A percentile compares a stretch with the other conserved stretches of the same genome.
Conservation (phyloP, 2,797 vertebrate species). For the Iguana delicatissima region DNA sequence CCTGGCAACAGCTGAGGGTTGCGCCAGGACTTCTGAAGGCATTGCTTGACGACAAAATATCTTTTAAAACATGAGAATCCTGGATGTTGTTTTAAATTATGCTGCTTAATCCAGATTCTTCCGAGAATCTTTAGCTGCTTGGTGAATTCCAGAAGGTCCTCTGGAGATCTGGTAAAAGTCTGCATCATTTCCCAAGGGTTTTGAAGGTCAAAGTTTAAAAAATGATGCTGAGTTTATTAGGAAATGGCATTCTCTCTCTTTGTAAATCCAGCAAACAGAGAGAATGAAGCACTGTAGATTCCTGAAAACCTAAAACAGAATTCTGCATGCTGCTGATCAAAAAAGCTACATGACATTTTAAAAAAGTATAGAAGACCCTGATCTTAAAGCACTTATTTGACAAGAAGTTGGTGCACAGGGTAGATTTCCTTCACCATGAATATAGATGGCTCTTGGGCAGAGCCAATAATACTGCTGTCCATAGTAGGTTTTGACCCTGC, state of each 20-base stretch:
- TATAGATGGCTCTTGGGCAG: too few relatives aligned
- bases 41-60: too few relatives aligned
- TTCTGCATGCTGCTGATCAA: neutral
- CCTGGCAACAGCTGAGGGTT: too few relatives aligned
- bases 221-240: neutral
- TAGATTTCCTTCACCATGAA: too few relatives aligned
- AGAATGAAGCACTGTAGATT: neutral
- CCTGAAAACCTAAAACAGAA: neutral
- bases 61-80: too few relatives aligned
- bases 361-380: too few relatives aligned
- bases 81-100: too few relatives aligned
- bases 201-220: neutral
- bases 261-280: neutral
- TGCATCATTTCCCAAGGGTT: neutral
- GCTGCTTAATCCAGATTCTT: neutral
- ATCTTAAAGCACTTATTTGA: too few relatives aligned
- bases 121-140: neutral
- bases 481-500: too few relatives aligned
- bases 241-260: neutral
- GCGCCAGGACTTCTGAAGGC: too few relatives aligned
- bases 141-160: neutral
- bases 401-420: too few relatives aligned
- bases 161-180: neutral
- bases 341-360: neutral
- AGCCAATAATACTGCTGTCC: too few relatives aligned